Conservation (phyloP, 2,113 vertebrate genomes). For the Setophaga petechia region DNA sequence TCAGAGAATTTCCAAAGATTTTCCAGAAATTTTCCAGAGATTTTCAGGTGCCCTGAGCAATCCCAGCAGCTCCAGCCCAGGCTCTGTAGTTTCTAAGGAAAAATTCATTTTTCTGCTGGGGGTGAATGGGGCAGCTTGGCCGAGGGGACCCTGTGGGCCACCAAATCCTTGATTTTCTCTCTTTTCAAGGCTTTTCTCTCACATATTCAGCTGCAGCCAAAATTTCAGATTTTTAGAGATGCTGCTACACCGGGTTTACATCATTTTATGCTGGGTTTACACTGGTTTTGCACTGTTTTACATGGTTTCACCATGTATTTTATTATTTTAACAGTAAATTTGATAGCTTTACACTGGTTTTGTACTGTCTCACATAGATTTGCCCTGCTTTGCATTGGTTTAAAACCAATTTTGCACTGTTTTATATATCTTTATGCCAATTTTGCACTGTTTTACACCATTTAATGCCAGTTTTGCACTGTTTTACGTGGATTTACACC, state of each 20-base stretch:
- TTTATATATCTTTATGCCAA: too few relatives aligned
- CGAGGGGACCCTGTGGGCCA: background rate
- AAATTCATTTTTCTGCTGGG: background rate
- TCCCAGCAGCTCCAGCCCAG: background rate
- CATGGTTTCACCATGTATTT: too few relatives aligned
- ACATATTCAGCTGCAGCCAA: fast-evolving
- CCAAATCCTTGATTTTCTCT: background rate
- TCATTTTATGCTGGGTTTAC: background rate
- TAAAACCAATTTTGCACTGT: background rate
- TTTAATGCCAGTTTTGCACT: too few relatives aligned
- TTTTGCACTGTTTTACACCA: too few relatives aligned
- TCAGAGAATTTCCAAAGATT: background rate
- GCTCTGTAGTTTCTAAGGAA: background rate
- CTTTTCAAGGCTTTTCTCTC: background rate
- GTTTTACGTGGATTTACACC: too few relatives aligned
- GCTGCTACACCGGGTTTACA: background rate
- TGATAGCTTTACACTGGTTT: background rate
- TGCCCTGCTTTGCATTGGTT: background rate
- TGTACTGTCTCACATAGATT: background rate
- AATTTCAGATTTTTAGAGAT: background rate
- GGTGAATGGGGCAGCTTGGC: background rate
- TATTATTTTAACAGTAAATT: background rate
- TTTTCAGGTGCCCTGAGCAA: fast-evolving
- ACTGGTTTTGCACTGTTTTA: background rate
- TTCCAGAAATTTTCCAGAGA: background rate